These are phyloP conservation scores for Melanotaenia trifasciata DNA, from an alignment of 2,797 vertebrate genomes.

Conservation along the genomic window DNA sequence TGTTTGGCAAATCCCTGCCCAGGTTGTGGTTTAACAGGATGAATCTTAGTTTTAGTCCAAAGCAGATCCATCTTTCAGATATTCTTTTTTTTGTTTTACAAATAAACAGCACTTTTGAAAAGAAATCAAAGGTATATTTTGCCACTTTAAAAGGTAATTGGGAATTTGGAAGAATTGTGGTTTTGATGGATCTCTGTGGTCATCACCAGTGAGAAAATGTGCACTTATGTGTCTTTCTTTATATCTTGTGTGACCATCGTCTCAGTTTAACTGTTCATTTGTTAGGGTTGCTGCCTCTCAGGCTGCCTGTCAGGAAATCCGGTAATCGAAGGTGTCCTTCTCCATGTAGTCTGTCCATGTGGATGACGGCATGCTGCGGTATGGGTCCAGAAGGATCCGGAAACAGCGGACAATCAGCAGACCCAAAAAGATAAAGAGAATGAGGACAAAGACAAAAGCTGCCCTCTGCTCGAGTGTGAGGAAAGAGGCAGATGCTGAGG, in stretches of 20 bases:
- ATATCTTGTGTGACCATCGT: background rate
- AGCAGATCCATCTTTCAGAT: too few relatives aligned
- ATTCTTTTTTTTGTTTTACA: background rate
- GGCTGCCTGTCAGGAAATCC: slow-evolving; percentile 82
- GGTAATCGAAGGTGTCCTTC: slow-evolving; percentile 86
- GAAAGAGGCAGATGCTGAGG: slow-evolving; percentile 52
- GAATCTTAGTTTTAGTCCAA: background rate
- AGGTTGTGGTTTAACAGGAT: background rate
- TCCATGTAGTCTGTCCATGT: slow-evolving; percentile 89
- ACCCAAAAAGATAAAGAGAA: slow-evolving; percentile 86
- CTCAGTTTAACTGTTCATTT: slow-evolving; percentile 29
- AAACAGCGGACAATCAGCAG: slow-evolving; percentile 87
- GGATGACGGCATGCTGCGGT: slow-evolving; percentile 87
- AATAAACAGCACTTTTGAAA: background rate
- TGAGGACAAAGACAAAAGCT: slow-evolving; percentile 83
- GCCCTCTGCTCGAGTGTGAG: slow-evolving; percentile 84
- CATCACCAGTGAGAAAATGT: slow-evolving; percentile 2
- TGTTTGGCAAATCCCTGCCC: background rate
- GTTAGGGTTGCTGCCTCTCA: slow-evolving; percentile 66
- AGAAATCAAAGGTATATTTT: background rate
- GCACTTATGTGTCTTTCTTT: slow-evolving; percentile 21
- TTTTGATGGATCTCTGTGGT: background rate
- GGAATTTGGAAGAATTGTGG: background rate
- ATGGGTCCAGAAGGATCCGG: slow-evolving; percentile 87
- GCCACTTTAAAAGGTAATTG: background rate